Evolutionary conservation across 2,113 vertebrate genomes (phyloP), one percentile per base, ranked within the genome.

Genomic region (Oryzias celebensis): DNA sequence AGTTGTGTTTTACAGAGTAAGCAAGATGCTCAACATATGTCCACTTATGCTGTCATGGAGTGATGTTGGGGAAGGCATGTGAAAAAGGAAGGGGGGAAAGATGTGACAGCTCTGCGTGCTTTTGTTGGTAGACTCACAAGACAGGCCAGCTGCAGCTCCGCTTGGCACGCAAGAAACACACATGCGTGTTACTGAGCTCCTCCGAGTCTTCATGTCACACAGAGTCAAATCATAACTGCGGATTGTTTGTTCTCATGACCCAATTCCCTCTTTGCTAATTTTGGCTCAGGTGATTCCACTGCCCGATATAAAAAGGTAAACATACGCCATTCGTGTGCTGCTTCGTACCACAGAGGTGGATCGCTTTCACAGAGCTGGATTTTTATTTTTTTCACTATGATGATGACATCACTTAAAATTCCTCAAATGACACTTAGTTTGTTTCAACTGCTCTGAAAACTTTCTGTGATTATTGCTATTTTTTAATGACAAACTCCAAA

Each of bases 181-280:
- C n/a, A 42, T 52, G 54, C 56, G 65, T 71, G 65, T 68, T 50
- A 68, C 73, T 75, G 36, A 63, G 49, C 41, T 67, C 49, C 53
- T 62, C 46, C 28, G 62, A 59, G 60, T 81, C 68, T 76, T 65
- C 36, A 77, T 62, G 69, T 82, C 69, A 78, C 18, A 6, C 43
- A 56, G 58, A 70, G 65, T 75, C 70, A 73, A 73, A 73, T 62
- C 58, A 59, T 54, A 59, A 62, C 31, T 67, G 24, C 58, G 64
- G 58, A 58, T 75, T 65, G 68, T 73, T 44, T 56, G 42, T 72
- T 77, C 62, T 78, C 57, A 47, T 81, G 80, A 62, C 65, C 77
- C 72, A 71, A 71, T 76, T 73, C 76, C 68, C 71, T 78, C 55
- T 16, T n/a, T 62, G 48, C 67, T 77, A 72, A 79, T 79, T 66